These are phyloP conservation scores for Porites lutea DNA, from an alignment of 64 coral and sea anemone genomes.

Conservation along the genomic window DNA sequence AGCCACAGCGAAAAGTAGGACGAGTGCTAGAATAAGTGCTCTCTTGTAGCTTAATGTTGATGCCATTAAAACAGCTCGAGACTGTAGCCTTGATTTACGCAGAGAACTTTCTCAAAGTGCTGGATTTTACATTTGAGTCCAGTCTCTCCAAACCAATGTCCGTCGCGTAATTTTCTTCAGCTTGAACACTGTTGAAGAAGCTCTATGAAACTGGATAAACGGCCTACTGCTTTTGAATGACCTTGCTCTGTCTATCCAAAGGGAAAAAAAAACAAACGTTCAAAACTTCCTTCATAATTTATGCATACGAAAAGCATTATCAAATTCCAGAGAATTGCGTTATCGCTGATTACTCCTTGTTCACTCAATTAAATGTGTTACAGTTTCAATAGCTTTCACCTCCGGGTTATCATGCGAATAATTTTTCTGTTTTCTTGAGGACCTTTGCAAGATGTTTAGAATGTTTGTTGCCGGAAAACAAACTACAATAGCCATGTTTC, in stretches of 20 bases:
- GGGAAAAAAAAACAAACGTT: background rate
- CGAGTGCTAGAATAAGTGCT: background rate
- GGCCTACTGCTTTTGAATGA: background rate
- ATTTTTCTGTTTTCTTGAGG: too few relatives aligned
- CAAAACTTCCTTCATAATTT: background rate
- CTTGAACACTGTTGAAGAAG: too few relatives aligned
- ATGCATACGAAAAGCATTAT: background rate
- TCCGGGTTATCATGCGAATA: too few relatives aligned
- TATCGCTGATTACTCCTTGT: background rate
- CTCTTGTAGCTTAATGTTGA: background rate
- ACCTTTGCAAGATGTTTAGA: too few relatives aligned
- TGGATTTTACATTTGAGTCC: background rate
- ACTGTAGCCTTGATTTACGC: background rate
- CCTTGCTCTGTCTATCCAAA: background rate
- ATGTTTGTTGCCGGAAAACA: too few relatives aligned
- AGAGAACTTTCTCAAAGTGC: too few relatives aligned
- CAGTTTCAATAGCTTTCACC: too few relatives aligned
- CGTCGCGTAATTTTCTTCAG: background rate
- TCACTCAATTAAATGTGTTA: too few relatives aligned
- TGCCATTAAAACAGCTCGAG: background rate
- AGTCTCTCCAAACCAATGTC: constrained; percentile 13
- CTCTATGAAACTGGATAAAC: too few relatives aligned
- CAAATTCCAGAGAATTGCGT: background rate
- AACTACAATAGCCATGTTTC: too few relatives aligned
- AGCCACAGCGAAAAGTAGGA: constrained; percentile 10